A percentile compares a stretch with the other conserved stretches of the same genome.
Conservation (phyloP, 2,888 invertebrate genomes). For the Geotrupes spiniger region DNA sequence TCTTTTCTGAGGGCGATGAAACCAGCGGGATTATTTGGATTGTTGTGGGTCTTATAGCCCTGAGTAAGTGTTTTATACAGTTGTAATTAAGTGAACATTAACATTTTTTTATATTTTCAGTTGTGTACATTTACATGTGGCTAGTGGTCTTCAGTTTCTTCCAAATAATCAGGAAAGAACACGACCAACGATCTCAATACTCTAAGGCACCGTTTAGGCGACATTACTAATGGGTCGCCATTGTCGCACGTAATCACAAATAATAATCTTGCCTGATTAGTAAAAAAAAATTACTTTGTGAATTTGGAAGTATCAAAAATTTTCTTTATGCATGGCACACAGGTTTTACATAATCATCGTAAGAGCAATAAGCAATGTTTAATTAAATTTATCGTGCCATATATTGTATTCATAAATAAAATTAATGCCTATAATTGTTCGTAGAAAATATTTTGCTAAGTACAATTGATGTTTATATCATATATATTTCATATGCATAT, state of each 20-base stretch:
- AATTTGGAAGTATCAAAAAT: too few species aligned
- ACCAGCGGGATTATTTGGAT: constrained; percentile 60
- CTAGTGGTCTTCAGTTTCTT: constrained; percentile 81
- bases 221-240: constrained; percentile 33
- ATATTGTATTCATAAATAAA: too few species aligned
- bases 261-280: constrained; percentile 7
- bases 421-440: too few species aligned
- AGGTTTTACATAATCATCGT: too few species aligned
- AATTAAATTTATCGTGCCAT: too few species aligned
- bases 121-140: constrained; percentile 77
- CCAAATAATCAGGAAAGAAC: constrained; percentile 66
- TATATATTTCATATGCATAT: too few species aligned
- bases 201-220: constrained; percentile 67
- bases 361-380: too few species aligned
- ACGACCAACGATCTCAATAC: constrained; percentile 71
- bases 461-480: too few species aligned
- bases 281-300: too few species aligned
- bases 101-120: constrained; percentile 54
- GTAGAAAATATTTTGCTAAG: too few species aligned
- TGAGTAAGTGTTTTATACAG: constrained; percentile 53
- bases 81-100: background rate
- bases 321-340: too few species aligned
- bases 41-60: constrained; percentile 59
- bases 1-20: constrained; percentile 61
- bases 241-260: background rate